These are phyloP conservation scores for Xanthorhoe designata DNA, from an alignment of 2,888 invertebrate species.

Conservation along the genomic window DNA sequence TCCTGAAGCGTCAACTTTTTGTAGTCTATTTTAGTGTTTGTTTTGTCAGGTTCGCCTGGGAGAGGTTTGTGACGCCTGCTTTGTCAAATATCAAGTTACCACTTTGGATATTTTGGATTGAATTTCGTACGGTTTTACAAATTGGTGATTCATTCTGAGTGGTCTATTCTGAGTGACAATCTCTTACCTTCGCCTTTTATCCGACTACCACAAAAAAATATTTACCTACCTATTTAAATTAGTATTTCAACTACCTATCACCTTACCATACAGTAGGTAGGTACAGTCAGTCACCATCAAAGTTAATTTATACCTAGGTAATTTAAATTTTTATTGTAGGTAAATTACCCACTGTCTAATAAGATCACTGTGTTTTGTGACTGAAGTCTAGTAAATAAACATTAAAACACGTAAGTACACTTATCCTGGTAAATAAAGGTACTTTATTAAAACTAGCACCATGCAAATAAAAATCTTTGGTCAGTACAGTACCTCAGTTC, in stretches of 20 bases:
- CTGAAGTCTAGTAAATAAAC: too few species aligned
- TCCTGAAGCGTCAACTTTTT: slow-evolving; percentile 57
- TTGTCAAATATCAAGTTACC: slow-evolving; percentile 76
- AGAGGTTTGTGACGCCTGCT: slow-evolving; percentile 65
- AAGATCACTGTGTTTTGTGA: too few species aligned
- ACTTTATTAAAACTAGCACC: slow-evolving; percentile 27
- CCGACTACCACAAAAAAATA: not conserved
- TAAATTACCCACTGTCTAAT: too few species aligned
- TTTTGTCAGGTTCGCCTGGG: slow-evolving; percentile 75
- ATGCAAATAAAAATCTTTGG: slow-evolving; percentile 26
- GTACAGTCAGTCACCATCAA: not conserved
- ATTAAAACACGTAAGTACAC: not conserved
- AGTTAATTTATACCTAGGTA: too few species aligned
- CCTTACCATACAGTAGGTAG: not conserved
- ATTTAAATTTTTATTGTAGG: too few species aligned
- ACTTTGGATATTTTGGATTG: slow-evolving; percentile 53
- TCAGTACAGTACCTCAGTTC: too few species aligned
- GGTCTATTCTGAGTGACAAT: slow-evolving; percentile 20
- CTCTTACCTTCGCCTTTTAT: not conserved
- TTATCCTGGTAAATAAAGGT: slow-evolving; percentile 9
- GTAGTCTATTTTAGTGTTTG: slow-evolving; percentile 70
- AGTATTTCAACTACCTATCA: not conserved
- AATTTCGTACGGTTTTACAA: slow-evolving; percentile 43
- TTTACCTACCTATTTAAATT: not conserved
- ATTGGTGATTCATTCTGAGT: slow-evolving; percentile 36